A percentile compares a stretch with the other conserved stretches of the same genome.
Conservation (phyloP, 2,888 invertebrate species). For the Plemyria rubiginata region DNA sequence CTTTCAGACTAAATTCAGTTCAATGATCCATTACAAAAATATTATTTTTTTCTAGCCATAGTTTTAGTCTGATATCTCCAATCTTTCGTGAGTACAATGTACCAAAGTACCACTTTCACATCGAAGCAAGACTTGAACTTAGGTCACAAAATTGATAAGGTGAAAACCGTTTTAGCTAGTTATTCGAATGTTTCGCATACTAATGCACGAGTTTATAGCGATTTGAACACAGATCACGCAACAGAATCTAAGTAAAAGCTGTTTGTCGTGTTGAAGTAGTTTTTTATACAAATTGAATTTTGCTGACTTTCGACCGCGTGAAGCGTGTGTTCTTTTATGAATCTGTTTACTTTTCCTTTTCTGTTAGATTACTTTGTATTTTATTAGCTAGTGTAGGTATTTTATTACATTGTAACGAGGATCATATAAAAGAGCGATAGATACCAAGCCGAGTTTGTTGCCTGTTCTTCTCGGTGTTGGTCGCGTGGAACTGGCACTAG, state of each 20-base stretch:
- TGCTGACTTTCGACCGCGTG: neutral
- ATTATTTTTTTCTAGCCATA: no score
- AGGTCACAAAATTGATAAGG: constrained; percentile 9
- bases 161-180: neutral
- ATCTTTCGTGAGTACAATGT: neutral
- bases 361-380: no score
- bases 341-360: no score
- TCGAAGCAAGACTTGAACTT: constrained; percentile 1
- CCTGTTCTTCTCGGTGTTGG: no score
- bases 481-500: no score
- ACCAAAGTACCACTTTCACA: constrained; percentile 4
- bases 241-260: constrained; percentile 2
- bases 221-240: neutral
- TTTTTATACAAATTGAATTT: neutral
- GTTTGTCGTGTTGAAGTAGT: neutral
- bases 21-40: no score
- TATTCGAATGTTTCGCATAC: constrained; percentile 11
- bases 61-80: neutral
- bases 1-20: no score
- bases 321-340: no score
- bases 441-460: no score
- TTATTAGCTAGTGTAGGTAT: no score
- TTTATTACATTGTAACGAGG: no score
- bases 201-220: constrained; percentile 4
- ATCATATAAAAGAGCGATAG: no score